Evolutionary conservation across 2,797 vertebrate genomes (phyloP), one percentile per base, ranked within the genome.

Genomic region (Aselliscus stoliczkanus): DNA sequence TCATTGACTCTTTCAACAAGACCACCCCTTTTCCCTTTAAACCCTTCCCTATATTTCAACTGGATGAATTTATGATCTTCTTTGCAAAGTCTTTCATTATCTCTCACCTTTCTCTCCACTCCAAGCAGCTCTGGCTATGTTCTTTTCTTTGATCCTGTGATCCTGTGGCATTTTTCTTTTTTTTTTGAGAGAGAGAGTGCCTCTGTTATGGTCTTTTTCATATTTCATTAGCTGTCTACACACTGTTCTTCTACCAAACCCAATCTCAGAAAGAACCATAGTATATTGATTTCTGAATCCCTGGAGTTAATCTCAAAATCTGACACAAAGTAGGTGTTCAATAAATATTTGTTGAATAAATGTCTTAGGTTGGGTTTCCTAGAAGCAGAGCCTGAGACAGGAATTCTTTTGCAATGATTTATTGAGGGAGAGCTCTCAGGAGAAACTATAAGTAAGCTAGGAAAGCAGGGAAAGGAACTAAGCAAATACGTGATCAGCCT

Each of bases 341-440:
- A 60, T 89, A 73, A 76, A 64, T 77, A 64, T 52, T 90, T 88
- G 75, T 70, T 86, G 39, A 90, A 54, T 90, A 82, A 84, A 90
- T n/a, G 42, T 42, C 44, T 93, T 93, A 69, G 76, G 27, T 79
- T 25, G 50, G 11, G 39, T 70, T 91, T 20, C 60, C 39, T 79
- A 42, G 54, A 85, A 93, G 42, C n/a, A 44, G 82, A 93, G 1
- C 29, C 56, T 58, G 34, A 93, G 20, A 67, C 3, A 12, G 15
- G 75, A 65, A 83, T 75, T 91, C 58, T 47, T 77, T 25, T 60
- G 47, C 31, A 39, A 37, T 67, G 20, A 89, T 95, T 62, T 77
- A 84, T 21, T 42, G 67, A 70, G 14, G 23, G 5, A 70, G 5
- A 67, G 3, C 8, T 42, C 60, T 81, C 27, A 10, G 29, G 23